Conservation (phyloP, 2,113 vertebrate species). For the Euleptes europaea region DNA sequence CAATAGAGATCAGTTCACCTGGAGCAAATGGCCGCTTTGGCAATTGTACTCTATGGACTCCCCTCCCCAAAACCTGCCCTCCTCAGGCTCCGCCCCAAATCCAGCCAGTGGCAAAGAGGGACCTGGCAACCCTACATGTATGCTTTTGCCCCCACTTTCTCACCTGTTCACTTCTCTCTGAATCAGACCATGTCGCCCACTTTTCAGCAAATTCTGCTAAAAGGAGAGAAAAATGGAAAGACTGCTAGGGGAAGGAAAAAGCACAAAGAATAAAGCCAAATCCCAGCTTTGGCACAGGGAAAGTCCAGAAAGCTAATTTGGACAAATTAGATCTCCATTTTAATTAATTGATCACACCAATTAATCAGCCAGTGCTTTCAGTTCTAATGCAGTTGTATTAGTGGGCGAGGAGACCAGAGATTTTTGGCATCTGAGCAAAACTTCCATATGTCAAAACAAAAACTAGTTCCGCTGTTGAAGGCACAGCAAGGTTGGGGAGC, state of each 20-base stretch:
- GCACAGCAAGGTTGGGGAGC: not conserved
- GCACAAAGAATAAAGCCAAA: not conserved
- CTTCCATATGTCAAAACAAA: not conserved
- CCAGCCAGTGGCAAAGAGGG: no score
- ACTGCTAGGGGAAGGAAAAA: not conserved
- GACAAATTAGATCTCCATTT: not conserved
- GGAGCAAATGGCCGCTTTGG: no score
- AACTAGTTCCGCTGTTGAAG: not conserved
- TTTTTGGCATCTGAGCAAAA: not conserved
- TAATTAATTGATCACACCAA: conserved; percentile 6
- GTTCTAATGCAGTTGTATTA: not conserved
- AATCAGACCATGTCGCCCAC: not conserved
- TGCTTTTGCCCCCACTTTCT: not conserved
- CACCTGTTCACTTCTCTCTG: no score
- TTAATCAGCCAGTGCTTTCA: conserved; percentile 8
- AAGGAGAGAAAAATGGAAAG: not conserved
- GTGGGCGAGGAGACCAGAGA: not conserved
- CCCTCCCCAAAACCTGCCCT: no score
- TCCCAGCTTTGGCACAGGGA: not conserved
- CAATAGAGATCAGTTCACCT: no score
- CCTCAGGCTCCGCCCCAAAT: no score
- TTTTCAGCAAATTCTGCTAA: not conserved
- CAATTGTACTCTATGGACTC: no score
- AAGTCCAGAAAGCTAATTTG: conserved; percentile 16
- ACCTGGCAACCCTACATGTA: not conserved